phyloP scores from a whole-genome alignment of 2,888 invertebrate genomes.

The Temnothorax ravouxi region DNA sequence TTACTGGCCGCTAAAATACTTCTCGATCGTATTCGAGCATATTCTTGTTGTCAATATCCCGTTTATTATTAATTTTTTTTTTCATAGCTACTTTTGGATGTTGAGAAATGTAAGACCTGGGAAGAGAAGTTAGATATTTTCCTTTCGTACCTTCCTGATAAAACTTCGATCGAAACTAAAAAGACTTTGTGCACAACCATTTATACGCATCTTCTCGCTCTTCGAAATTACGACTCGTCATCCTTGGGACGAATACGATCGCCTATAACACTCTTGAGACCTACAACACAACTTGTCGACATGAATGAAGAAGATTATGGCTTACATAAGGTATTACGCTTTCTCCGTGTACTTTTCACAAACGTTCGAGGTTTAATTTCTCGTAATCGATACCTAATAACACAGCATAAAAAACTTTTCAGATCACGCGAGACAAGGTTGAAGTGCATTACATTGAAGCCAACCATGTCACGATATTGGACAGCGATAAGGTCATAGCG shows the following conservation, averaged over 20 bases:
- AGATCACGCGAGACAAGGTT: conserved; percentile 88
- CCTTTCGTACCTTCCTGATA: conserved; percentile 74
- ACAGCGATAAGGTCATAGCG: conserved; percentile 89
- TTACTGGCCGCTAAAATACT: neutral
- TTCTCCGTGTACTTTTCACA: neutral
- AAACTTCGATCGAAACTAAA: neutral
- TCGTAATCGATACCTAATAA: neutral
- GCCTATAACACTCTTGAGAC: conserved; percentile 89
- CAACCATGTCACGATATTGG: conserved; percentile 91
- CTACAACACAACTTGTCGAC: conserved; percentile 88
- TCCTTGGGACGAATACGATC: conserved; percentile 87
- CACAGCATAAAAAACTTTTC: conserved; percentile 63
- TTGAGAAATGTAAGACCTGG: conserved; percentile 88
- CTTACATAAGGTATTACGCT: conserved; percentile 84
- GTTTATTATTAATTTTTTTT: neutral
- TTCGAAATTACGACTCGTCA: conserved; percentile 83
- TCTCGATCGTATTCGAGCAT: neutral
- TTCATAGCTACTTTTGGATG: conserved; percentile 82
- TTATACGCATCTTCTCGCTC: conserved; percentile 21
- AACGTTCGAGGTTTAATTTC: neutral
- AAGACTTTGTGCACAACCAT: conserved; percentile 51
- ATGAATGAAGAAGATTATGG: conserved; percentile 90
- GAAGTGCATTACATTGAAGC: conserved; percentile 90
- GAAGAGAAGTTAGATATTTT: conserved; percentile 88
- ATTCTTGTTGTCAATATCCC: neutral